Conservation (phyloP, 92 coral and sea anemone genomes). For the Epizoanthus illoricatus region DNA sequence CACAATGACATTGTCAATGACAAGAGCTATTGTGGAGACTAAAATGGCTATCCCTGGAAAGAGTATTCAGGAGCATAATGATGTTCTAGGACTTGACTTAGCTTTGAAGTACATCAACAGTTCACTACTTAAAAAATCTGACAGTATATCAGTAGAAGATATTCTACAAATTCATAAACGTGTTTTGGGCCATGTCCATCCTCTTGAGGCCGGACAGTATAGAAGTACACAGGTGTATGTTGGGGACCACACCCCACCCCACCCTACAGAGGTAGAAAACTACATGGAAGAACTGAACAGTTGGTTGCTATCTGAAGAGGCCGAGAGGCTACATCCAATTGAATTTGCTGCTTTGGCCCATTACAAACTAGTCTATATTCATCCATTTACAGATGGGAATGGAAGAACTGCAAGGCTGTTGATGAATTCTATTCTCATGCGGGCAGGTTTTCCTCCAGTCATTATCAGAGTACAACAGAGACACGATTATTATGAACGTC, state of each 20-base stretch:
- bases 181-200: conserved; percentile 92
- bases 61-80: conserved; percentile 92
- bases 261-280: conserved; percentile 81
- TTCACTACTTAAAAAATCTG: conserved; percentile 76
- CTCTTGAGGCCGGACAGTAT: conserved; percentile 89
- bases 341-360: conserved; percentile 98
- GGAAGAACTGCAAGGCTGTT: conserved; percentile 90
- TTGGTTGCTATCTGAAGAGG: conserved; percentile 82
- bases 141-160: conserved; percentile 69
- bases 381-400: conserved; percentile 98
- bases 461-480: conserved; percentile 83
- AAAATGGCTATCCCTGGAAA: conserved; percentile 94
- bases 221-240: conserved; percentile 91
- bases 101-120: conserved; percentile 90
- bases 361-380: conserved; percentile 93
- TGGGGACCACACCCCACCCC: conserved; percentile 89
- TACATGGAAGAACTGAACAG: conserved; percentile 83
- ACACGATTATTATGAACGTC: conserved; percentile 80
- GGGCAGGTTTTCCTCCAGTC: conserved; percentile 99
- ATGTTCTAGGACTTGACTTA: conserved; percentile 93
- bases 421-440: conserved; percentile 96
- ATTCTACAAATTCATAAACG: conserved; percentile 80
- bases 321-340: conserved; percentile 79
- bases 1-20: conserved; percentile 97
- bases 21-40: conserved; percentile 95